Evolutionary conservation across 2,888 invertebrate genomes (phyloP).

Genomic region (Drosophila macrospina): DNA sequence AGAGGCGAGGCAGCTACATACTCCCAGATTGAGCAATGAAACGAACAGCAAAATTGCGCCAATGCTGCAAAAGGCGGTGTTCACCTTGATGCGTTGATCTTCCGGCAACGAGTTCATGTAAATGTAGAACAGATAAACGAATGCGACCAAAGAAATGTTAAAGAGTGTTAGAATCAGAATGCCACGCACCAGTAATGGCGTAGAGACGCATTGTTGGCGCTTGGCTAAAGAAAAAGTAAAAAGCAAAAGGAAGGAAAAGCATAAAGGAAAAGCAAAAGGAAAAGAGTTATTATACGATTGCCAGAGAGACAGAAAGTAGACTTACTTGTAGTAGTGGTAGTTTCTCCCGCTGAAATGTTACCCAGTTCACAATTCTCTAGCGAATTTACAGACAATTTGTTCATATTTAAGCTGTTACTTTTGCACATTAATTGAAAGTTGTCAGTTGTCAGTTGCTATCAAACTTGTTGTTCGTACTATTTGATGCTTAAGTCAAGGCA

Average conservation of each 20-base stretch:
- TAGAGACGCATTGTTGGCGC: neutral
- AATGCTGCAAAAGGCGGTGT: neutral
- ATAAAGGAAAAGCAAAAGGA: neutral
- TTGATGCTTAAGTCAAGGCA: slow-evolving; percentile 47
- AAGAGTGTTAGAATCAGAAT: slow-evolving; percentile 35
- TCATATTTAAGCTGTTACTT: slow-evolving; percentile 23
- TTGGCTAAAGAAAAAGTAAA: slow-evolving; percentile 24
- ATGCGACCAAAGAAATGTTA: slow-evolving; percentile 36
- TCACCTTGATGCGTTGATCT: neutral
- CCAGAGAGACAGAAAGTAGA: neutral
- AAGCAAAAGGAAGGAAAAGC: neutral
- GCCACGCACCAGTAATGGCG: neutral
- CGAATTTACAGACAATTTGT: neutral
- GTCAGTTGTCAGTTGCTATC: slow-evolving; percentile 1
- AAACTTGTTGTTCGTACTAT: neutral
- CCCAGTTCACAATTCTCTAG: slow-evolving; percentile 37
- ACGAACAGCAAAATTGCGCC: slow-evolving; percentile 7
- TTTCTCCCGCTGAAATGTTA: neutral
- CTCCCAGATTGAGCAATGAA: slow-evolving; percentile 32
- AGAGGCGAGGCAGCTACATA: slow-evolving; percentile 29
- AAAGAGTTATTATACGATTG: neutral
- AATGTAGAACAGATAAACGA: slow-evolving; percentile 12
- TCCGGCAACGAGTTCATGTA: slow-evolving; percentile 18
- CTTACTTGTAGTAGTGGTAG: neutral
- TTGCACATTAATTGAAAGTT: slow-evolving; percentile 7